Percentiles rank a stretch among this genome's conserved stretches.
Evolutionary conservation across 1,140 invertebrate genomes (phyloP).

Genomic region (Kradibia gibbosae): DNA sequence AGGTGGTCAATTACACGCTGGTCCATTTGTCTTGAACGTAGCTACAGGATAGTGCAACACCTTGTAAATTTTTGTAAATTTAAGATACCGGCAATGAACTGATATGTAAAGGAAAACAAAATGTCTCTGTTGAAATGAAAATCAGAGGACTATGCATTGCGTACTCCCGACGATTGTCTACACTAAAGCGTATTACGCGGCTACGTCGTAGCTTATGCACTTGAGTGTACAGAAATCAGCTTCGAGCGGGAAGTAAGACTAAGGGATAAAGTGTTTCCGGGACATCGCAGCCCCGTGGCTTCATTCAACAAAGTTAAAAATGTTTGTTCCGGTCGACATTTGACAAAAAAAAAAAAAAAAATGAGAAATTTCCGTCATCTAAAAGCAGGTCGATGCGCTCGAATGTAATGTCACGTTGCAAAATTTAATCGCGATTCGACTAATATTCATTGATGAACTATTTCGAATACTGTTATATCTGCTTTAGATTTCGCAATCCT

Average conservation of each 20-base stretch:
- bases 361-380: not conserved
- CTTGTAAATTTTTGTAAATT: no score
- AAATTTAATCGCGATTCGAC: not conserved
- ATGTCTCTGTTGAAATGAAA: no score
- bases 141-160: no score
- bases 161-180: no score
- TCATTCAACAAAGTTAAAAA: not conserved
- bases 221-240: not conserved
- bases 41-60: no score
- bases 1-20: no score
- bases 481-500: not conserved
- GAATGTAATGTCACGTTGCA: not conserved
- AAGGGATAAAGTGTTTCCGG: conserved; percentile 41
- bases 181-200: not conserved
- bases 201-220: not conserved
- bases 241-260: not conserved
- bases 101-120: no score
- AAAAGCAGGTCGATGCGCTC: not conserved
- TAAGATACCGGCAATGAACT: no score
- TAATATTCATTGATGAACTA: not conserved
- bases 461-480: not conserved
- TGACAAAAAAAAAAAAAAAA: conserved; percentile 19
- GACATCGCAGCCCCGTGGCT: not conserved
- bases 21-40: no score
- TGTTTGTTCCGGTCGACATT: not conserved